Conservation (phyloP, 2,888 invertebrate species). For the Opisthograptis luteolata region DNA sequence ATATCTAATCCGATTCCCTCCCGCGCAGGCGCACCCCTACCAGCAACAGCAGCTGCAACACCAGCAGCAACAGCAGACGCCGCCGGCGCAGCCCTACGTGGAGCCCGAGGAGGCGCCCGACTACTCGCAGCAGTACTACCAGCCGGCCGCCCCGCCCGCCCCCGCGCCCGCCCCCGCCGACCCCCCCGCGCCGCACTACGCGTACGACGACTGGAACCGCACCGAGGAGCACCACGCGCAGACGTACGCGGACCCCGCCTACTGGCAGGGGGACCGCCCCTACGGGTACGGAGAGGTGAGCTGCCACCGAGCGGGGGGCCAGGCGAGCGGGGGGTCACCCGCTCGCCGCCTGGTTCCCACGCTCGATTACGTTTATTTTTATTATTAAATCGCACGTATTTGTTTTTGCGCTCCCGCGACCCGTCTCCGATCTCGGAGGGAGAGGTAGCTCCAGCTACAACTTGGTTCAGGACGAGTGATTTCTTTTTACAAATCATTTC, state of each 20-base stretch:
- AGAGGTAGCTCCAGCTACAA: not conserved
- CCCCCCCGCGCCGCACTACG: conserved; percentile 35
- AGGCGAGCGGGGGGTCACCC: not conserved
- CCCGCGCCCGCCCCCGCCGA: conserved; percentile 23
- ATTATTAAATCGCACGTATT: no score
- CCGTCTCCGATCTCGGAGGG: no score
- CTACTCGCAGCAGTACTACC: conserved; percentile 51
- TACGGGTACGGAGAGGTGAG: conserved; percentile 63
- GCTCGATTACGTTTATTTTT: not conserved
- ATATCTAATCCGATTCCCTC: no score
- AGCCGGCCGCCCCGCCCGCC: conserved; percentile 19
- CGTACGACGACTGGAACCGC: conserved; percentile 42
- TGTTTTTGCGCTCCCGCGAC: no score
- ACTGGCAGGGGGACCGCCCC: conserved; percentile 55
- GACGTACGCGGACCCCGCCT: conserved; percentile 40
- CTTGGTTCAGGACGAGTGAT: not conserved
- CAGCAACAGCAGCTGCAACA: conserved; percentile 39
- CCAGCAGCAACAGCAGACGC: not conserved
- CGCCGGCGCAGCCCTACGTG: conserved; percentile 31
- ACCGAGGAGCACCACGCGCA: conserved; percentile 46
- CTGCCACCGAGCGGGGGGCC: not conserved
- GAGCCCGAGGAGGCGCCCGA: conserved; percentile 48
- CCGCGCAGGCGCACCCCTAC: conserved; percentile 45
- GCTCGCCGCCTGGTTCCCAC: no score
- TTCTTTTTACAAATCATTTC: not conserved